Conservation (phyloP, 2,888 invertebrate genomes). For the Luperina testacea region DNA sequence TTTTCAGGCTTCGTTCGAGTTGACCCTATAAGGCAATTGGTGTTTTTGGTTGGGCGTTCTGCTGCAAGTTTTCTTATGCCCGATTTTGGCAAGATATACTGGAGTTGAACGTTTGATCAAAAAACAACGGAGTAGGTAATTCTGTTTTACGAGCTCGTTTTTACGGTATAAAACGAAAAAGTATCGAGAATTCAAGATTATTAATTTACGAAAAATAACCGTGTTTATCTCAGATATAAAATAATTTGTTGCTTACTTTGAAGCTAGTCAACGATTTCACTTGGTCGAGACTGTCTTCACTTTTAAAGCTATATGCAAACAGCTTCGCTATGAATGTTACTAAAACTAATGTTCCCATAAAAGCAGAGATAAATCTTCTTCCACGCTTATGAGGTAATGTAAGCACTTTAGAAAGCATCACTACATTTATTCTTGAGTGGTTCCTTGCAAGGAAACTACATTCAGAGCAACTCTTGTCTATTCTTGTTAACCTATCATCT, state of each 20-base stretch:
- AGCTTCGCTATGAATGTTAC: slow-evolving; percentile 11
- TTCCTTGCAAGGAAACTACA: slow-evolving; percentile 27
- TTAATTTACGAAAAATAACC: slow-evolving; percentile 37
- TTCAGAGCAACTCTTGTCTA: slow-evolving; percentile 21
- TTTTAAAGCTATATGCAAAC: slow-evolving; percentile 10
- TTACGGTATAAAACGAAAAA: slow-evolving; percentile 30
- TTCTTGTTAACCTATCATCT: slow-evolving; percentile 30
- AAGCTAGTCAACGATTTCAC: background rate
- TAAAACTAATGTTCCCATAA: slow-evolving; percentile 20
- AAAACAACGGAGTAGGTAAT: slow-evolving; percentile 11
- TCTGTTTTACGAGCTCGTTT: slow-evolving; percentile 37
- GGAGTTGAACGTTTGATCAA: slow-evolving; percentile 10
- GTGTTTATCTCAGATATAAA: slow-evolving; percentile 12
- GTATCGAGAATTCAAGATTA: slow-evolving; percentile 35
- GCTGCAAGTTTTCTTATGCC: background rate
- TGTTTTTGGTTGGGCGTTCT: background rate
- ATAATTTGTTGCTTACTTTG: slow-evolving; percentile 25
- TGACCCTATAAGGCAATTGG: background rate
- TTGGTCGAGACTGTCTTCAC: background rate
- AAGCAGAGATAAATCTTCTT: slow-evolving; percentile 35
- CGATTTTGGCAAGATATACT: background rate
- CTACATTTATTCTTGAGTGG: slow-evolving; percentile 37
- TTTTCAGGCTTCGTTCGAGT: background rate
- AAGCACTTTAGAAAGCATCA: slow-evolving; percentile 28
- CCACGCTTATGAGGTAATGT: slow-evolving; percentile 16